Evolutionary conservation across 2,888 invertebrate species (phyloP).

Genomic region (Branchipolynoe longqiensis): DNA sequence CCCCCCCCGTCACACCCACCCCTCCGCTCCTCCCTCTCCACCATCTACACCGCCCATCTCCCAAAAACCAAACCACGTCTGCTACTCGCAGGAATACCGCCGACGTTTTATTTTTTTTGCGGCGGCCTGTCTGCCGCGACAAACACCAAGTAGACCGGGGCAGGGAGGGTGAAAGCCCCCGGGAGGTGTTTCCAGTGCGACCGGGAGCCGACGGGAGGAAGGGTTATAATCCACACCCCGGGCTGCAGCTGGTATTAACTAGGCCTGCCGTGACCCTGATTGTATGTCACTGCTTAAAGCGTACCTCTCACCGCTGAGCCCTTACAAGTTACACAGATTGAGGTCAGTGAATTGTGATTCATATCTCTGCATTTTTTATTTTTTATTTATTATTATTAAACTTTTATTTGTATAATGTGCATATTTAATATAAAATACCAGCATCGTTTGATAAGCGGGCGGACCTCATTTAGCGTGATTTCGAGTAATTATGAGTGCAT

Average conservation of each 20-base stretch:
- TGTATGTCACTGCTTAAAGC: conserved; percentile 37
- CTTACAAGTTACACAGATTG: neutral
- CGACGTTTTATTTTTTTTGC: neutral
- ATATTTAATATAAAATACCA: neutral
- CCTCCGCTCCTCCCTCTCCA: neutral
- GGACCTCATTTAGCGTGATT: no score
- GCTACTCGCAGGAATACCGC: neutral
- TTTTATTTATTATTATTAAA: neutral
- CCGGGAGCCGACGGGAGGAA: neutral
- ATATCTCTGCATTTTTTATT: neutral
- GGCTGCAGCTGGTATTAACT: conserved; percentile 51
- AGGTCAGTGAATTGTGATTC: neutral
- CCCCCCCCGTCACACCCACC: neutral
- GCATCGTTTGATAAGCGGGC: neutral
- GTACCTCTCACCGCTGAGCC: neutral
- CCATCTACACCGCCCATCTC: neutral
- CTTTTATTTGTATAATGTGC: neutral
- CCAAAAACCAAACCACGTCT: neutral
- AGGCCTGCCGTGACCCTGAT: conserved; percentile 30
- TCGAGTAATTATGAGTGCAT: conserved; percentile 4
- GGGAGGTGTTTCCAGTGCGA: conserved; percentile 1
- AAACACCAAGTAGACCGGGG: conserved; percentile 25
- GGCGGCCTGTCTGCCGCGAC: neutral
- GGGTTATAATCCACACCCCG: conserved; percentile 26
- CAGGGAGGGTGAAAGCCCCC: conserved; percentile 6